Conservation (phyloP, 2,113 vertebrate genomes). For the Psammodynastes pulverulentus region DNA sequence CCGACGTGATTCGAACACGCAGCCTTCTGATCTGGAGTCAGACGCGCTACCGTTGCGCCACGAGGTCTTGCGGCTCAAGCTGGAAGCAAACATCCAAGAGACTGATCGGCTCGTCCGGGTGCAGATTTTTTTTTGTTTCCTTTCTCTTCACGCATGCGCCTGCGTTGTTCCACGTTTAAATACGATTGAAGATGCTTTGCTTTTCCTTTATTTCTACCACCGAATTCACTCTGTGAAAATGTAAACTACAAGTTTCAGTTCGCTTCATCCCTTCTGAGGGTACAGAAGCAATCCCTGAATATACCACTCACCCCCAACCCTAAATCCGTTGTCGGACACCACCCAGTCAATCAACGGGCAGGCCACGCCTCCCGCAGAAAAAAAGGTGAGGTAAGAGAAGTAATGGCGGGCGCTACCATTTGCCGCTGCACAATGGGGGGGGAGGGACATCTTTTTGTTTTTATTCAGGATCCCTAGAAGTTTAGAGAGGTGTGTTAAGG, state of each 20-base stretch:
- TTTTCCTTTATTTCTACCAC: not conserved
- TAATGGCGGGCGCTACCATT: not conserved
- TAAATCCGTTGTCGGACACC: not conserved
- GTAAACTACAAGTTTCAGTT: not conserved
- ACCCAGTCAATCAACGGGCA: not conserved
- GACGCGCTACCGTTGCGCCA: constrained; percentile 76
- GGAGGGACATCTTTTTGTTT: not conserved
- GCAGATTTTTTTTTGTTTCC: rapidly evolving
- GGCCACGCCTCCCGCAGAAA: constrained; percentile 2
- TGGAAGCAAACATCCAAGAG: not conserved
- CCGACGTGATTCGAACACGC: constrained; percentile 78
- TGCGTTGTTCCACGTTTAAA: rapidly evolving
- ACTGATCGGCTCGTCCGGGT: rapidly evolving
- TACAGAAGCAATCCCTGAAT: rapidly evolving
- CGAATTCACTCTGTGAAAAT: not conserved
- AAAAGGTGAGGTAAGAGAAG: not conserved
- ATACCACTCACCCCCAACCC: rapidly evolving
- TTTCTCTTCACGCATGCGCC: not conserved
- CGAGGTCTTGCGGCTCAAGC: constrained; percentile 47
- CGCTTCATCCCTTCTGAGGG: not conserved
- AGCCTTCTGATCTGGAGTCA: constrained; percentile 78
- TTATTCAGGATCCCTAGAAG: not conserved
- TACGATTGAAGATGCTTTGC: rapidly evolving
- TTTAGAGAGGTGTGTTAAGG: not conserved
- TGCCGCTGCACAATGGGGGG: not conserved